Evolutionary conservation across 1,140 invertebrate species (phyloP).

Genomic region (Drosophila ercepeae): DNA sequence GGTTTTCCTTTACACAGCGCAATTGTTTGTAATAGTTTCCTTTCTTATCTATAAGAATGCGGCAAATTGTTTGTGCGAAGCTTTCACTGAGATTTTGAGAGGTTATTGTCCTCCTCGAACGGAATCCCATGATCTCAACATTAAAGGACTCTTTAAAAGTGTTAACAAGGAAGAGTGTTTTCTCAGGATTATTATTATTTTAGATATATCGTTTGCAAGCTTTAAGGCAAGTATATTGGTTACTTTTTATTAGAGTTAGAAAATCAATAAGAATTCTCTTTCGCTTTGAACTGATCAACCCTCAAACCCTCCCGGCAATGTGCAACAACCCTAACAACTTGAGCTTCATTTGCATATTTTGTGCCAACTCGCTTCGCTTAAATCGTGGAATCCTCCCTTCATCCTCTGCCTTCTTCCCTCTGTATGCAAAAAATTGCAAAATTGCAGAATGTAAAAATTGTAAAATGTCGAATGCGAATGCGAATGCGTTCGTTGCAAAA

Average conservation of each 20-base stretch:
- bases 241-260: background rate
- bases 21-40: conserved; percentile 53
- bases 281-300: conserved; percentile 61
- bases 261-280: conserved; percentile 45
- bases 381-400: conserved; percentile 13
- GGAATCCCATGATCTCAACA: background rate
- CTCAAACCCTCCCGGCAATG: conserved; percentile 35
- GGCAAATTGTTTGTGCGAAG: conserved; percentile 38
- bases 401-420: background rate
- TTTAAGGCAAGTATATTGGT: background rate
- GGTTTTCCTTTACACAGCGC: conserved; percentile 35
- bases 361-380: conserved; percentile 44
- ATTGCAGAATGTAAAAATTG: conserved; percentile 62
- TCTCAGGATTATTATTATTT: background rate
- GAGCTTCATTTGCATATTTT: conserved; percentile 80
- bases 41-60: conserved; percentile 16
- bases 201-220: background rate
- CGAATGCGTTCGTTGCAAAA: conserved; percentile 58
- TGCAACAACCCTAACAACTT: conserved; percentile 72
- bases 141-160: too few relatives aligned
- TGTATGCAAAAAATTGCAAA: conserved; percentile 59
- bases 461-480: conserved; percentile 57
- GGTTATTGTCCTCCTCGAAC: background rate
- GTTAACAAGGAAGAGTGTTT: too few relatives aligned
- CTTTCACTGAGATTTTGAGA: conserved; percentile 14